A percentile compares a stretch with the other conserved stretches of the same genome.
phyloP scores from a whole-genome alignment of 2,888 invertebrate species.

The Drosophila limbata region DNA sequence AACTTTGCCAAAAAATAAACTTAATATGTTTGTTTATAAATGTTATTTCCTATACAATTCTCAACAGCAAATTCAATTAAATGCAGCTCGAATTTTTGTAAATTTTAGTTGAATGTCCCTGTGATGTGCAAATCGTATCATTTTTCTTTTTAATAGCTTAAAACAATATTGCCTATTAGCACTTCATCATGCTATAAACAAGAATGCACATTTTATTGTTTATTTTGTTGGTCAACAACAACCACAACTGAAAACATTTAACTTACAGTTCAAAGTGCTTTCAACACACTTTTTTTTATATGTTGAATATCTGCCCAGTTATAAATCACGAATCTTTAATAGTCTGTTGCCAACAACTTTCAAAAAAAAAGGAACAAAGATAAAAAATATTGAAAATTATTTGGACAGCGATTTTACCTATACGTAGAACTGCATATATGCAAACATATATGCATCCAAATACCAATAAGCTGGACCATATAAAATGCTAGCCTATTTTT shows the following conservation, averaged over 20 bases:
- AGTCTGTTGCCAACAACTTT: constrained; percentile 51
- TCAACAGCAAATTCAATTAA: constrained; percentile 1
- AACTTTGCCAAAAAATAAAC: background rate
- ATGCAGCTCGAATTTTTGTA: background rate
- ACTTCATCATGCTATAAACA: constrained; percentile 51
- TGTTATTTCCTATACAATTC: background rate
- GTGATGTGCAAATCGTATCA: constrained; percentile 10
- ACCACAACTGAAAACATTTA: constrained; percentile 43
- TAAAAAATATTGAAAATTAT: constrained; percentile 60
- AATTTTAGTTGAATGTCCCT: constrained; percentile 7
- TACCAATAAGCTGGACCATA: constrained; percentile 34
- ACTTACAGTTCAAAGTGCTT: constrained; percentile 46
- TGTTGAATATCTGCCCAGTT: constrained; percentile 39
- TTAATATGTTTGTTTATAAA: background rate
- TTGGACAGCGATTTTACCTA: constrained; percentile 47
- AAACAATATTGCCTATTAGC: constrained; percentile 47
- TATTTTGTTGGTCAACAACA: constrained; percentile 12
- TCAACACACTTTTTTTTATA: constrained; percentile 13
- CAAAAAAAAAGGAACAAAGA: constrained; percentile 1
- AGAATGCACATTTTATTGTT: constrained; percentile 27
- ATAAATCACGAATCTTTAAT: constrained; percentile 77
- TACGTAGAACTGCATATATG: constrained; percentile 12
- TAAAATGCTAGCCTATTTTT: constrained; percentile 68
- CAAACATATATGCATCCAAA: constrained; percentile 8
- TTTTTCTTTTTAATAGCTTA: constrained; percentile 12